A percentile compares a stretch with the other conserved stretches of the same genome.
Conservation (phyloP, 2,113 vertebrate genomes). For the Xiphophorus maculatus region DNA sequence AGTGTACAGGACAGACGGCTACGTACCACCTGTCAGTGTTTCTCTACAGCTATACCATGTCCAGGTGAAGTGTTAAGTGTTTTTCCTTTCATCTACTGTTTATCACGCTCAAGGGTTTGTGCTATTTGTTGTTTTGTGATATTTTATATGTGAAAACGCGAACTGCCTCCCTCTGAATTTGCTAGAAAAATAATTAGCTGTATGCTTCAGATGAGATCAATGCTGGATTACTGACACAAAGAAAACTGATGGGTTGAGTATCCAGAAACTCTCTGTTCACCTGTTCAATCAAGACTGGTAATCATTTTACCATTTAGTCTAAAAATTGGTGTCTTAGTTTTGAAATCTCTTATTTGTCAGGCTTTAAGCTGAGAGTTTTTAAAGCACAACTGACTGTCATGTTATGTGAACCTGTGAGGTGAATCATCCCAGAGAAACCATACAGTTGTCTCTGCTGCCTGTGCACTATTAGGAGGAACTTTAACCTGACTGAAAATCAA, state of each 20-base stretch:
- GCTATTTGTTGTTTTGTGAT: slow-evolving; percentile 17
- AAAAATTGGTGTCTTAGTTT: not conserved
- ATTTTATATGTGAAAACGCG: slow-evolving; percentile 20
- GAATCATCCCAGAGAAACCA: slow-evolving; percentile 1
- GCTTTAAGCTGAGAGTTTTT: slow-evolving; percentile 3
- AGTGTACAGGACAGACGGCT: slow-evolving; percentile 33
- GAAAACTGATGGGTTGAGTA: not conserved
- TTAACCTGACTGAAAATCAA: slow-evolving; percentile 13
- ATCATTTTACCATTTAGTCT: slow-evolving; percentile 12
- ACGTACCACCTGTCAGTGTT: slow-evolving; percentile 2
- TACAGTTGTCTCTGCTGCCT: slow-evolving; percentile 13
- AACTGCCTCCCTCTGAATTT: slow-evolving; percentile 20
- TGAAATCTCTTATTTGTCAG: not conserved
- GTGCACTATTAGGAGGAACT: not conserved
- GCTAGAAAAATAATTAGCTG: slow-evolving; percentile 1
- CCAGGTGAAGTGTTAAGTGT: slow-evolving; percentile 44
- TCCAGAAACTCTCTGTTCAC: slow-evolving; percentile 4
- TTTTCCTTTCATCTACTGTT: not conserved
- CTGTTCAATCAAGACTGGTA: slow-evolving; percentile 7
- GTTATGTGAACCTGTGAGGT: not conserved
- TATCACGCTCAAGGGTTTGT: slow-evolving; percentile 32
- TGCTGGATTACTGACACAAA: slow-evolving; percentile 6
- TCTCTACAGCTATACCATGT: slow-evolving; percentile 28
- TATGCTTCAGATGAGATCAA: slow-evolving; percentile 12
- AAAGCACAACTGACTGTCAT: slow-evolving; percentile 20